phyloP scores from a whole-genome alignment of 92 coral and sea anemone genomes.

The Zoanthus solanderi region DNA sequence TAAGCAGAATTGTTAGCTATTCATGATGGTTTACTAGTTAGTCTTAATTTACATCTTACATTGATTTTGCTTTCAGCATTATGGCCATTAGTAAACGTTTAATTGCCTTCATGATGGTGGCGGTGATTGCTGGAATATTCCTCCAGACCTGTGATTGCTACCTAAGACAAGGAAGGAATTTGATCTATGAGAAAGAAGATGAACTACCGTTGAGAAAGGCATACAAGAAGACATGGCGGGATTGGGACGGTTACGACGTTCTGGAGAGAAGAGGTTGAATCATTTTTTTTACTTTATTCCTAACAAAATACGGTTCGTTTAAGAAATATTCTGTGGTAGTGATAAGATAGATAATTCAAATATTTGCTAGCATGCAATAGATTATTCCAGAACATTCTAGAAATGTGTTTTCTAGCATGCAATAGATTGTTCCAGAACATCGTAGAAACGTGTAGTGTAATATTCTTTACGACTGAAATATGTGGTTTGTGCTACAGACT shows the following conservation, averaged over 20 bases:
- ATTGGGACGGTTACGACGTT: background rate
- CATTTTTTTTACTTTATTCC: background rate
- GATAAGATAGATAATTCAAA: too few species aligned
- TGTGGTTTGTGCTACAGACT: too few species aligned
- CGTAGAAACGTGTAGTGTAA: too few species aligned
- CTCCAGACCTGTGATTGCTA: conserved; percentile 41
- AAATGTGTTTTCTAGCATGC: too few species aligned
- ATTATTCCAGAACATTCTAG: too few species aligned
- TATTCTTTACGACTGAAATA: too few species aligned
- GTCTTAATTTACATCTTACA: too few species aligned
- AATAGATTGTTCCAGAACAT: too few species aligned
- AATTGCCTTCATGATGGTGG: conserved; percentile 36
- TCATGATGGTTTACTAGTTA: too few species aligned
- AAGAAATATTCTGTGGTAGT: background rate
- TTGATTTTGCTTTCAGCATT: conserved; percentile 19
- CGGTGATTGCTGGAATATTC: conserved; percentile 39
- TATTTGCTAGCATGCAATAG: too few species aligned
- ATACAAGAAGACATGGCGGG: conserved; percentile 7
- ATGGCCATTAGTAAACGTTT: conserved; percentile 42
- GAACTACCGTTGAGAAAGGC: background rate
- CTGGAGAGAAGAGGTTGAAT: conserved; percentile 27
- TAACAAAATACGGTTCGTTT: background rate
- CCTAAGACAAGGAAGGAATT: conserved; percentile 26
- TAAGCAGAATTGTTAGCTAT: too few species aligned
- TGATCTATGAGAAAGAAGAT: conserved; percentile 1